A percentile compares a stretch with the other conserved stretches of the same genome.
Evolutionary conservation across 2,113 vertebrate species (phyloP).

Genomic region (Struthio camelus): DNA sequence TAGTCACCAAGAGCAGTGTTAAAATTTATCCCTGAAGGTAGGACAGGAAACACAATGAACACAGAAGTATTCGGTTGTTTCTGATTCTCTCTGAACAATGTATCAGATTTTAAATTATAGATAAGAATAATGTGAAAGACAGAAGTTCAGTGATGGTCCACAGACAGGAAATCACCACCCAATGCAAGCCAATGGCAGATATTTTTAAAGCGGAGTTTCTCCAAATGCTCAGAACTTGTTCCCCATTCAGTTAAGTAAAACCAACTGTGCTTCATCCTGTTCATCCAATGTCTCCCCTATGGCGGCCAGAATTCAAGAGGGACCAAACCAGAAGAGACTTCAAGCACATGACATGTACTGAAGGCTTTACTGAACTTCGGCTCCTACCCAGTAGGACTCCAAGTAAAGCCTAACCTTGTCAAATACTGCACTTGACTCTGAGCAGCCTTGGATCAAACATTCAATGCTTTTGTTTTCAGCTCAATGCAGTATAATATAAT

Average conservation of each 20-base stretch:
- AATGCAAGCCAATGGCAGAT: neutral
- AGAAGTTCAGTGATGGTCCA: neutral
- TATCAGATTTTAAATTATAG: neutral
- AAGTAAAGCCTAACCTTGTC: neutral
- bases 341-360: neutral
- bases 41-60: neutral
- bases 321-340: neutral
- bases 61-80: neutral
- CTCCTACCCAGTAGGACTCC: neutral
- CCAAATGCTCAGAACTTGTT: neutral
- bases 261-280: neutral
- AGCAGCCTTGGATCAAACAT: neutral
- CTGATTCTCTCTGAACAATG: neutral
- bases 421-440: neutral
- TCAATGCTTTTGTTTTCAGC: neutral
- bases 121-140: neutral
- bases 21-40: neutral
- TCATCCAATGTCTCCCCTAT: neutral
- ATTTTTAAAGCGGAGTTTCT: neutral
- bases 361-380: neutral
- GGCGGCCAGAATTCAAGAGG: neutral
- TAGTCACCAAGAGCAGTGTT: neutral
- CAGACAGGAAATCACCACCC: neutral
- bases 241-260: neutral
- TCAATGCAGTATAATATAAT: neutral